Conservation (phyloP, 2,797 vertebrate species). For the Buphagus erythrorhynchus region DNA sequence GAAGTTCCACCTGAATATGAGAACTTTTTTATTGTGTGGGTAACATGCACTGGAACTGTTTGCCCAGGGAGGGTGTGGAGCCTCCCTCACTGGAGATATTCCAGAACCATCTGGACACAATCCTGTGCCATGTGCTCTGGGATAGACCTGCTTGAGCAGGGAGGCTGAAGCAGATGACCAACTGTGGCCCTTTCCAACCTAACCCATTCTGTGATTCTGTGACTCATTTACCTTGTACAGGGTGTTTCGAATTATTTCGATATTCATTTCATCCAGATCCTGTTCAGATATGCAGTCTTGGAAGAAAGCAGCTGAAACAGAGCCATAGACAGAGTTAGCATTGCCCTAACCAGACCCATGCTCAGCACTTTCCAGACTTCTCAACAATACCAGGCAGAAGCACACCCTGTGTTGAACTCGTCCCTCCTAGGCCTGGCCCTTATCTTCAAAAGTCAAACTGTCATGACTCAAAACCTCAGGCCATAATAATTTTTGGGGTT, state of each 20-base stretch:
- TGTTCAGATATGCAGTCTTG: slow-evolving; percentile 99
- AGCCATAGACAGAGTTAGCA: slow-evolving; percentile 17
- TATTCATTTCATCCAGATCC: slow-evolving; percentile 99
- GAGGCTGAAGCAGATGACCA: background rate
- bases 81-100: background rate
- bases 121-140: background rate
- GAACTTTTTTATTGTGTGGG: background rate
- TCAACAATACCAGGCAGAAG: background rate
- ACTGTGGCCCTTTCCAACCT: background rate
- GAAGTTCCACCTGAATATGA: background rate
- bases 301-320: slow-evolving; percentile 93
- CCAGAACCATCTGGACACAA: background rate
- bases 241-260: slow-evolving; percentile 98
- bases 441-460: slow-evolving; percentile 4
- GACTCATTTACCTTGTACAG: slow-evolving; percentile 90
- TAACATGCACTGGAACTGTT: background rate
- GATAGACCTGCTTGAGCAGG: background rate
- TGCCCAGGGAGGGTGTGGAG: background rate
- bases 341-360: background rate
- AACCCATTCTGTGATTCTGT: background rate
- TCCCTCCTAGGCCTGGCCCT: background rate
- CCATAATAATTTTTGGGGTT: background rate
- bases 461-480: slow-evolving; percentile 22
- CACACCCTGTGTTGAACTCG: background rate
- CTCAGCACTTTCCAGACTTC: background rate